Conservation (phyloP, 2,888 invertebrate species). For the Brachylomia viminalis region DNA sequence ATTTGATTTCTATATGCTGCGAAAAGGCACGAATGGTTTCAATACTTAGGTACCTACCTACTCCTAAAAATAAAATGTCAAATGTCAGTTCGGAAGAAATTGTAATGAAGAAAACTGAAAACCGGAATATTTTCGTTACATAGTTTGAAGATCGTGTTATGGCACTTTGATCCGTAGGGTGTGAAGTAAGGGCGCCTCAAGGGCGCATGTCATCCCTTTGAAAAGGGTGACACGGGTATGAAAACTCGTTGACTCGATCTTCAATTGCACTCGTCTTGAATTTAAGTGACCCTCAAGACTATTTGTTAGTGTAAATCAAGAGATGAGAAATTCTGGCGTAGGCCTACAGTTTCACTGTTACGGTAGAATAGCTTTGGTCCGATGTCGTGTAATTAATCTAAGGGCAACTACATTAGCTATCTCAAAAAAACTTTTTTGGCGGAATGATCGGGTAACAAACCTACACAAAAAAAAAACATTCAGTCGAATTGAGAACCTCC, state of each 20-base stretch:
- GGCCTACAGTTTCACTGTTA: not conserved
- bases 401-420: not conserved
- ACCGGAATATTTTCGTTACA: conserved; percentile 15
- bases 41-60: not conserved
- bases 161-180: conserved; percentile 46
- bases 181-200: conserved; percentile 35
- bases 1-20: not conserved
- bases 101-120: conserved; percentile 7
- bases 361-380: not conserved
- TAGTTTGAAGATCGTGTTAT: conserved; percentile 45
- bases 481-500: too few species aligned
- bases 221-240: conserved; percentile 56
- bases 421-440: too few species aligned
- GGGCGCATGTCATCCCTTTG: conserved; percentile 55
- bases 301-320: conserved; percentile 57
- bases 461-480: too few species aligned
- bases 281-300: conserved; percentile 61
- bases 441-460: too few species aligned
- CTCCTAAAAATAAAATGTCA: not conserved
- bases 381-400: not conserved
- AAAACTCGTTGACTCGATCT: conserved; percentile 57
- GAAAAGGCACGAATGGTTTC: not conserved
- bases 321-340: conserved; percentile 9
- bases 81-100: conserved; percentile 1
- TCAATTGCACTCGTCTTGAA: conserved; percentile 63